These are phyloP conservation scores for Drosophila greeni DNA, from an alignment of 2,888 invertebrate species.

Conservation along the genomic window DNA sequence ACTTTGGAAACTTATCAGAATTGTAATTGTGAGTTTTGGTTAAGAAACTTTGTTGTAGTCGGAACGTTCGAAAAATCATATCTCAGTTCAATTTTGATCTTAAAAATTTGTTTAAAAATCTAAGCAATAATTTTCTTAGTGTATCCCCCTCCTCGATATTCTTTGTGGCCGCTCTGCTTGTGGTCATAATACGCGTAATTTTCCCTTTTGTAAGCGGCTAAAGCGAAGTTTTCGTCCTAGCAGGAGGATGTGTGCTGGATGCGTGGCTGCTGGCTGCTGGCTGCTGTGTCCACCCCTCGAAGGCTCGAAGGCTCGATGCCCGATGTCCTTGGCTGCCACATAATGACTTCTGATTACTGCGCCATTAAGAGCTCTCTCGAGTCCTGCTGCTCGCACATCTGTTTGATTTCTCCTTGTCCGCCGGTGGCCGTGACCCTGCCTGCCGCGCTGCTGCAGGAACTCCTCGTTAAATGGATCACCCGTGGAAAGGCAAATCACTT, in stretches of 20 bases:
- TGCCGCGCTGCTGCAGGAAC: constrained; percentile 23
- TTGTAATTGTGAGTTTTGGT: no score
- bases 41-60: no score
- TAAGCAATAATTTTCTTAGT: not conserved
- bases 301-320: not conserved
- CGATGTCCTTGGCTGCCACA: constrained; percentile 66
- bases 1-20: no score
- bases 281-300: constrained; percentile 14
- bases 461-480: constrained; percentile 38
- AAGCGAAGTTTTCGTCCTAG: constrained; percentile 49
- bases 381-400: constrained; percentile 58
- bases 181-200: constrained; percentile 71
- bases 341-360: constrained; percentile 73
- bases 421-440: constrained; percentile 31
- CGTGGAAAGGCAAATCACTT: constrained; percentile 34
- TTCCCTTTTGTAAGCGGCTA: constrained; percentile 57
- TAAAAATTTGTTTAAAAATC: no score
- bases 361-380: constrained; percentile 62
- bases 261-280: not conserved
- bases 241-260: constrained; percentile 12
- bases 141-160: constrained; percentile 2
- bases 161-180: constrained; percentile 22
- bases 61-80: no score
- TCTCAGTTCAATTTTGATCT: no score
- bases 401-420: constrained; percentile 58